Percentiles rank a stretch among this genome's conserved stretches.
phyloP scores from a whole-genome alignment of 2,888 invertebrate genomes.

The Mesodorylaimus sp. region DNA sequence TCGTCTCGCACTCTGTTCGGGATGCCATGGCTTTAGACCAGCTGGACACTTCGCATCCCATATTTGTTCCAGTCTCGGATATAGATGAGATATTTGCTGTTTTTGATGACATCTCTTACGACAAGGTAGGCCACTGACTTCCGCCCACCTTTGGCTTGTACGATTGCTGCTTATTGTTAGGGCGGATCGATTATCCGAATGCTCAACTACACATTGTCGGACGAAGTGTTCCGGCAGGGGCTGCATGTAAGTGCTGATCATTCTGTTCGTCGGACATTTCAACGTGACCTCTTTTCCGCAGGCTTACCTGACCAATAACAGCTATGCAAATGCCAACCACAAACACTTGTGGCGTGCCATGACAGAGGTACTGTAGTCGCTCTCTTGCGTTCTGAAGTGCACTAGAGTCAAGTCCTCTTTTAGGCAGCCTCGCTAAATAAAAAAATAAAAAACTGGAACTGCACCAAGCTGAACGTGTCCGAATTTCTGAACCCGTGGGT shows the following conservation, averaged over 20 bases:
- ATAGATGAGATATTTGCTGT: conserved; percentile 52
- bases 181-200: conserved; percentile 23
- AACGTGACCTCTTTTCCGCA: no score
- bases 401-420: background rate
- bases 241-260: conserved; percentile 16
- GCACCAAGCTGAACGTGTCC: background rate
- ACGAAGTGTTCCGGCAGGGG: conserved; percentile 20
- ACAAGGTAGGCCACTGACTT: conserved; percentile 40
- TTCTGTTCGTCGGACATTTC: background rate
- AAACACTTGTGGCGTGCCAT: conserved; percentile 62
- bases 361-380: conserved; percentile 42
- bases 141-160: no score
- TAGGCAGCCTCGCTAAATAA: background rate
- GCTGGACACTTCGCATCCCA: conserved; percentile 50
- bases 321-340: conserved; percentile 53
- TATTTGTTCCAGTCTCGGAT: conserved; percentile 47
- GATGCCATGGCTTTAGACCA: conserved; percentile 40
- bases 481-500: conserved; percentile 10
- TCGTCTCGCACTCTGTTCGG: conserved; percentile 19
- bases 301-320: conserved; percentile 46
- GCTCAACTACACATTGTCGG: conserved; percentile 21
- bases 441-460: conserved; percentile 4
- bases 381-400: no score
- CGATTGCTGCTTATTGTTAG: background rate
- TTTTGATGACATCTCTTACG: conserved; percentile 55